Base-by-base conservation (phyloP, 2,797 vertebrate species). In the Cuniculus paca region DNA sequence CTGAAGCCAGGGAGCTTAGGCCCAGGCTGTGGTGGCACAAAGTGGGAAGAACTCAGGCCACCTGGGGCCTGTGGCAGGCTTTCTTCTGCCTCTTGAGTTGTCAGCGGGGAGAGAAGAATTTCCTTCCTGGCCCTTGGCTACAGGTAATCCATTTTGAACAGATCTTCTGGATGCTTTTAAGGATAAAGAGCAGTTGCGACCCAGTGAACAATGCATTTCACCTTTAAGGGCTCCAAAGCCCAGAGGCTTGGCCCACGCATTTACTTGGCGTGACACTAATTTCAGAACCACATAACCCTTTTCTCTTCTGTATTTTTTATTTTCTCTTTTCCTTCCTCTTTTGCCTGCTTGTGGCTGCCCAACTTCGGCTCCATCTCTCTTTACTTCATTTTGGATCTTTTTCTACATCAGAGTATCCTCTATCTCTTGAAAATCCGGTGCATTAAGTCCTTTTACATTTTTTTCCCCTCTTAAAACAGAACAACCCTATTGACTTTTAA, bases 1-100 rank as follows among this genome's bases (percentile, higher is more conserved):
- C 45, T 13, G 28, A 45, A 86, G 52, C 34, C 74, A 2, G 0
- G 22, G 48, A 10, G 8, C 20, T 24, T 24, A 39, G 42, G 19
- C 1, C 0, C 10, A 26, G 7, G 36, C 2, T 1, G 1, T 6
- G n/a, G 48, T 16, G 10, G 19, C 16, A 34, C 52, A 22, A 2
- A 9, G 54, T 13, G 14, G 61, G 52, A 60, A 20, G 31, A 50
- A 65, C n/a, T 72, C 45, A 14, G 0, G 50, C 7, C 11, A 1
- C 19, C 24, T 6, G 1, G 52, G 79, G 82, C 50, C 52, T 9
- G 10, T 11, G 16, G 0, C 19, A n/a, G 24, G 26, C 31, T 42
- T 52, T 56, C 80, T 45, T 50, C 54, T 74, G 81, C 54, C 68
- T 14, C 16, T 26, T 17, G 24, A 87, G 31, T 28, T 34, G 2